phyloP scores from a whole-genome alignment of 2,888 invertebrate genomes.

The Cylindroiulus punctatus region DNA sequence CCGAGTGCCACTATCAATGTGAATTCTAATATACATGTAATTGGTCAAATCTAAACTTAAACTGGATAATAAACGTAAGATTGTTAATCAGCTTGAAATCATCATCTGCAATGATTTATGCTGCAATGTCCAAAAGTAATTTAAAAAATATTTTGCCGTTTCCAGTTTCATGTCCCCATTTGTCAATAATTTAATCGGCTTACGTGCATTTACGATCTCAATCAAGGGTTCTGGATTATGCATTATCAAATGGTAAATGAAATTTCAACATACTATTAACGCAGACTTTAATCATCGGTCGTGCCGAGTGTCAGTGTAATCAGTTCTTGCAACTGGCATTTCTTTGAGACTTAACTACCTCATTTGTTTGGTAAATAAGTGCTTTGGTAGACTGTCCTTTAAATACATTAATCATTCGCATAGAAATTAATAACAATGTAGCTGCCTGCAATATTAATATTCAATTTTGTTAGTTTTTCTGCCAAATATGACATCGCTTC shows the following conservation, averaged over 20 bases:
- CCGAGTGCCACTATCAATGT: too few species aligned
- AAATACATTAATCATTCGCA: background rate
- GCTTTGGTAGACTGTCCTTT: background rate
- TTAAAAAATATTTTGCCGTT: too few species aligned
- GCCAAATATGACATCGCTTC: conserved; percentile 21
- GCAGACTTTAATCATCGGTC: background rate
- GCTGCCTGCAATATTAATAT: background rate
- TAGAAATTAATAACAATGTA: background rate
- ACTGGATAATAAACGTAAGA: too few species aligned
- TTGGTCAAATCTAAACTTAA: too few species aligned
- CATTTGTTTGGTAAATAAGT: background rate
- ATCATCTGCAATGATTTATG: too few species aligned
- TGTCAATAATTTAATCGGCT: too few species aligned
- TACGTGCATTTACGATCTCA: too few species aligned
- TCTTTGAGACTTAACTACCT: too few species aligned
- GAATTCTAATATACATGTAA: too few species aligned
- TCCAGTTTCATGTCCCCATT: too few species aligned
- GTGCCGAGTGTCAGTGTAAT: background rate
- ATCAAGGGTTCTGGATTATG: background rate
- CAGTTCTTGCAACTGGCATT: background rate
- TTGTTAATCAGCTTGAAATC: too few species aligned
- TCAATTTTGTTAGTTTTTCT: background rate
- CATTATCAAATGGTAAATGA: background rate
- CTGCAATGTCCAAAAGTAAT: too few species aligned
- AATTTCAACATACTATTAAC: background rate